Evolutionary conservation across 2,797 vertebrate species (phyloP).

Genomic region (Arremon aurantiirostris): DNA sequence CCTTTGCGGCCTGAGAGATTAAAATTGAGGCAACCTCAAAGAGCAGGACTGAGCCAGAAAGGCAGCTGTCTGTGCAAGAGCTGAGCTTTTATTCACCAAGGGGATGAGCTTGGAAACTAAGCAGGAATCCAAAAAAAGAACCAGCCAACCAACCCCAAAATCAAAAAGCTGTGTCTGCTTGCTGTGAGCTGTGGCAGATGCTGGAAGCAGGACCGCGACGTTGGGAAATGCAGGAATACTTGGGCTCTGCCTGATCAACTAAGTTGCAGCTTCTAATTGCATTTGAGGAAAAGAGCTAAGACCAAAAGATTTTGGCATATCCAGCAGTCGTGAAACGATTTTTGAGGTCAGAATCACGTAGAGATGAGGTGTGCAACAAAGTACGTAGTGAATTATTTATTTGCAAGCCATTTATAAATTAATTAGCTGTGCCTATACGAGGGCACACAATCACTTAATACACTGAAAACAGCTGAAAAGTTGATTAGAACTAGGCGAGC

Average conservation of each 20-base stretch:
- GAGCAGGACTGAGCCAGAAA: slow-evolving; percentile 1
- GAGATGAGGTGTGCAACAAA: not conserved
- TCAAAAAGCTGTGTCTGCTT: slow-evolving; percentile 9
- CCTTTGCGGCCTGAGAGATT: not conserved
- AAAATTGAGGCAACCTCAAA: slow-evolving; percentile 17
- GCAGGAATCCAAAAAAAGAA: not conserved
- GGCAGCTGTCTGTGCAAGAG: not conserved
- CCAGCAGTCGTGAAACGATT: not conserved
- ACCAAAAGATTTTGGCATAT: not conserved
- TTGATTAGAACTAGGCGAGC: not conserved
- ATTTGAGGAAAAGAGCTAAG: not conserved
- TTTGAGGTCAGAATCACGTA: not conserved
- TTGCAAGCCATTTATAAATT: not conserved
- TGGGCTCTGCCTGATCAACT: not conserved
- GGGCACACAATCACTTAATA: not conserved
- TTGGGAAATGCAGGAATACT: not conserved
- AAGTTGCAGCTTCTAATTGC: not conserved
- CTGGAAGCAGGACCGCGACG: not conserved
- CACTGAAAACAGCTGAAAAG: not conserved
- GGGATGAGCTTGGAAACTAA: not conserved
- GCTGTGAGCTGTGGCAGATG: slow-evolving; percentile 33
- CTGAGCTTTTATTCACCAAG: not conserved
- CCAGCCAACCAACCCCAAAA: not conserved
- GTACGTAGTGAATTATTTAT: not conserved
- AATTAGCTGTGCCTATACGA: not conserved